Percentiles rank a stretch among this genome's conserved stretches.
Conservation (phyloP, 1,140 invertebrate genomes). For the Parapsyche elsis region DNA sequence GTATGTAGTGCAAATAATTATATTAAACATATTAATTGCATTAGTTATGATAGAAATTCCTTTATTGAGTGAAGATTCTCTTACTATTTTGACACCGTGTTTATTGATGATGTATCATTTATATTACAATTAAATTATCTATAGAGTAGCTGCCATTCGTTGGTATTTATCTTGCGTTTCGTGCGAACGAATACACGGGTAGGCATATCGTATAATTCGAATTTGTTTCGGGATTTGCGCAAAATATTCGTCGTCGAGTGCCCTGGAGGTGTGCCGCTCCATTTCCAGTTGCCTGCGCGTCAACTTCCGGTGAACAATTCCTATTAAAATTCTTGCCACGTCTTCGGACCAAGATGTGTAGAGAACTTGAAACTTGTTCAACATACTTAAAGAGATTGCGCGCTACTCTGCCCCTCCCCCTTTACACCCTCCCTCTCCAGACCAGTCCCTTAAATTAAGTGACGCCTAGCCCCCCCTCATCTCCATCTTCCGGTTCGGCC, state of each 20-base stretch:
- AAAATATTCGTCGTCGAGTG: conserved; percentile 20
- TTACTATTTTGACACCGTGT: too few species aligned
- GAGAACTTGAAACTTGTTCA: conserved; percentile 45
- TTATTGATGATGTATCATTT: too few species aligned
- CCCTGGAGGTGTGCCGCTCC: conserved; percentile 21
- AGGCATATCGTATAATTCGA: not conserved
- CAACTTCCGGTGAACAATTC: conserved; percentile 48
- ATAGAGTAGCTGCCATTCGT: not conserved
- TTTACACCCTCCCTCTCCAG: not conserved
- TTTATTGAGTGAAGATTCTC: too few species aligned
- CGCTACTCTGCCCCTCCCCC: not conserved
- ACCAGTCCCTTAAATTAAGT: conserved; percentile 29
- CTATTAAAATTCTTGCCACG: conserved; percentile 49
- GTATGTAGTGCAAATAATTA: too few species aligned
- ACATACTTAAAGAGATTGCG: conserved; percentile 45
- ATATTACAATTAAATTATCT: too few species aligned
- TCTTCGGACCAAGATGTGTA: conserved; percentile 43
- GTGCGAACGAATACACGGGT: too few species aligned
- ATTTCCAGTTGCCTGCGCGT: conserved; percentile 7
- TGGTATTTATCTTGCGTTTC: too few species aligned
- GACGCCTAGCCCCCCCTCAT: not conserved
- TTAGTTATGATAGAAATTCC: too few species aligned
- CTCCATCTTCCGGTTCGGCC: not conserved
- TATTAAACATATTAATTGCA: too few species aligned
- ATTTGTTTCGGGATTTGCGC: not conserved